These are phyloP conservation scores for Erebia ligea DNA, from an alignment of 2,888 invertebrate genomes.

Conservation along the genomic window DNA sequence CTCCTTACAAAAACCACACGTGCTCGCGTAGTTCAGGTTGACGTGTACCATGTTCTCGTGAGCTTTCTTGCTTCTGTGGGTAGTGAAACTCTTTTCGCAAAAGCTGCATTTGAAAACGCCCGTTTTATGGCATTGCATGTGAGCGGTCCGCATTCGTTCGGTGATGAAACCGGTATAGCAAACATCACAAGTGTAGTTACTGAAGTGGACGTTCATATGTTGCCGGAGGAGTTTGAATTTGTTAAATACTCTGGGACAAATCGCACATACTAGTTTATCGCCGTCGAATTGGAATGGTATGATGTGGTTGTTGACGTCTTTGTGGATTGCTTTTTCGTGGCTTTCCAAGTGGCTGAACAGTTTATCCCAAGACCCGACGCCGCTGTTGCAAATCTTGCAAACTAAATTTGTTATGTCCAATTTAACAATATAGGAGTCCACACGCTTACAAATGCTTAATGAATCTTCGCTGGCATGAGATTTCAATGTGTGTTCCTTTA, in stretches of 20 bases:
- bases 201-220: constrained; percentile 54
- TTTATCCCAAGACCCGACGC: neutral
- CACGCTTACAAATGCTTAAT: neutral
- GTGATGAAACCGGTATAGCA: constrained; percentile 50
- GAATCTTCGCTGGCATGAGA: neutral
- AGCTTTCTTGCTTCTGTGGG: constrained; percentile 41
- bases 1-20: constrained; percentile 51
- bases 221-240: constrained; percentile 50
- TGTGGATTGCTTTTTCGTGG: constrained; percentile 39
- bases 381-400: neutral
- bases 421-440: neutral
- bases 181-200: constrained; percentile 50
- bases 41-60: constrained; percentile 45
- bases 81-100: constrained; percentile 47
- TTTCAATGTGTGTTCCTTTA: neutral
- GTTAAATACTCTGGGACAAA: constrained; percentile 46
- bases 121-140: constrained; percentile 38
- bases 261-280: neutral
- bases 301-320: neutral
- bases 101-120: constrained; percentile 45
- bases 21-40: constrained; percentile 35
- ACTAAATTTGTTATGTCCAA: neutral
- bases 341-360: neutral
- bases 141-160: constrained; percentile 27
- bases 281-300: neutral